A percentile compares a stretch with the other conserved stretches of the same genome.
These are phyloP conservation scores for Drosophila eohydei DNA, from an alignment of 2,888 invertebrate species.

Conservation along the genomic window DNA sequence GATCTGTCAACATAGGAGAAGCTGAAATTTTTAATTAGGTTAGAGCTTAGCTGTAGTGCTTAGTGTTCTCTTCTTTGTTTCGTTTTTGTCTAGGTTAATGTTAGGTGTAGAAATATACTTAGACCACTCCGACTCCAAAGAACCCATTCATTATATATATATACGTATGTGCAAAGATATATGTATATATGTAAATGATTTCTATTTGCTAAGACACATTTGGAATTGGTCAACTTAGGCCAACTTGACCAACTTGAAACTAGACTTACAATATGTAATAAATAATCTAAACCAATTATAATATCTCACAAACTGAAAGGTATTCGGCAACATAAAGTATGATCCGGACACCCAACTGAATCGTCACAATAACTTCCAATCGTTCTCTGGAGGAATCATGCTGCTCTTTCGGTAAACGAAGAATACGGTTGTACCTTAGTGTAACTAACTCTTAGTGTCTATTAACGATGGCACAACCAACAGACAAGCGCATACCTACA, in stretches of 20 bases:
- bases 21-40: not conserved
- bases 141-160: not conserved
- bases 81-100: not conserved
- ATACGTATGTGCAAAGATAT: not conserved
- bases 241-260: not conserved
- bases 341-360: constrained; percentile 94
- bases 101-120: not conserved
- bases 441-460: constrained; percentile 47
- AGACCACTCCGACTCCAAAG: not conserved
- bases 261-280: constrained; percentile 23
- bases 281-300: constrained; percentile 47
- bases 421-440: constrained; percentile 31
- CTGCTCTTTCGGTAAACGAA: constrained; percentile 94
- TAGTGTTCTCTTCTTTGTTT: not conserved
- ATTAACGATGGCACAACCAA: constrained; percentile 45
- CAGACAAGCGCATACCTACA: constrained; percentile 43
- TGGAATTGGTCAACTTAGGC: not conserved
- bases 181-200: not conserved
- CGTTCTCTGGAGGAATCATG: constrained; percentile 95
- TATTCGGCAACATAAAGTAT: constrained; percentile 96
- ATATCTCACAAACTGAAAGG: constrained; percentile 86
- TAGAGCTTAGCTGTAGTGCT: not conserved
- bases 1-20: constrained; percentile 5
- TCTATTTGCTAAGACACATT: not conserved
- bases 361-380: constrained; percentile 98